phyloP scores from a whole-genome alignment of 2,888 invertebrate species.

The Syrista parreyssii region DNA sequence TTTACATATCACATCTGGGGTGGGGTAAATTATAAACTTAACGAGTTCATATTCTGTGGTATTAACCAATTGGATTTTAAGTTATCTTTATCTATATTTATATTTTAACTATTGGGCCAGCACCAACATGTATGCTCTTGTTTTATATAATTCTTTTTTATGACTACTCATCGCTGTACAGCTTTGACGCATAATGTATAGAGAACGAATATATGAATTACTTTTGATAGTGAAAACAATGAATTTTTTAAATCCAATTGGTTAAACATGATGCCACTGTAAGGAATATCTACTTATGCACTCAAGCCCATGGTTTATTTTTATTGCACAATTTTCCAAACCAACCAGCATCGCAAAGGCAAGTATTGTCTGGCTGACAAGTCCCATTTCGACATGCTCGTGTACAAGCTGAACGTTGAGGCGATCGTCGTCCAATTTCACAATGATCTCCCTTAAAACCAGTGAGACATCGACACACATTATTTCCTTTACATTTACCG shows the following conservation, averaged over 20 bases:
- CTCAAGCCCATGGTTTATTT: conserved; percentile 70
- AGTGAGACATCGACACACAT: conserved; percentile 87
- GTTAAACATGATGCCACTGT: conserved; percentile 23
- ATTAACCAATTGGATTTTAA: not conserved
- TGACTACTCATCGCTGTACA: not conserved
- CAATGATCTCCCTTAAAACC: conserved; percentile 91
- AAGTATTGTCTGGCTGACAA: conserved; percentile 77
- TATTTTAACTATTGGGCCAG: not conserved
- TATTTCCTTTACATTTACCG: conserved; percentile 89
- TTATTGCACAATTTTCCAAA: conserved; percentile 84
- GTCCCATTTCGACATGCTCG: conserved; percentile 83
- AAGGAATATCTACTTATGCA: conserved; percentile 6
- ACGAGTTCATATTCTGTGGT: not conserved
- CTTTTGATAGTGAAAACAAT: conserved; percentile 3
- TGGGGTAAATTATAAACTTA: conserved; percentile 48
- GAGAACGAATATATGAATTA: not conserved
- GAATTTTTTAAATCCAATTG: conserved; percentile 25
- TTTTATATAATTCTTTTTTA: not conserved
- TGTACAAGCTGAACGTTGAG: conserved; percentile 78
- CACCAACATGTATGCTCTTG: not conserved
- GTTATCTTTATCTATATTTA: conserved; percentile 5
- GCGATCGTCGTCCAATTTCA: conserved; percentile 82
- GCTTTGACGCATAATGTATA: not conserved
- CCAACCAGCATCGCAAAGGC: conserved; percentile 87
- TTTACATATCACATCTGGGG: conserved; percentile 66